phyloP scores from a whole-genome alignment of 2,888 invertebrate species.

The Dicranocentrus wangi region DNA sequence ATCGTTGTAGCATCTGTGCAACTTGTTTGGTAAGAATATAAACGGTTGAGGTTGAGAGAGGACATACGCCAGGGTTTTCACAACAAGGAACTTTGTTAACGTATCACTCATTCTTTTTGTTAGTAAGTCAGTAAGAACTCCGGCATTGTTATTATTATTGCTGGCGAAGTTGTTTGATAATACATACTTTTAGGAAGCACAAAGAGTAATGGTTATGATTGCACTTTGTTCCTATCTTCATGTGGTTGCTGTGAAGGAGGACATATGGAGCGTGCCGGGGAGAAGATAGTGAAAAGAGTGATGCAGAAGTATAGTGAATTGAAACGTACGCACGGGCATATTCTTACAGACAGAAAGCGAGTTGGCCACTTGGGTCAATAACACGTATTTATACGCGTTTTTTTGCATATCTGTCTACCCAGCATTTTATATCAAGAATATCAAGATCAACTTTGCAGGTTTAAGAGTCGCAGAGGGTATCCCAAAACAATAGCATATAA shows the following conservation, averaged over 20 bases:
- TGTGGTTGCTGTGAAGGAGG: conserved; percentile 6
- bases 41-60: no score
- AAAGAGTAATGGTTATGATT: not conserved
- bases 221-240: conserved; percentile 1
- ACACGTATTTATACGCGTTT: conserved; percentile 9
- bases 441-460: not conserved
- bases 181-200: not conserved
- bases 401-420: not conserved
- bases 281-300: conserved; percentile 21
- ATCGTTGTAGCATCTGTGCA: conserved; percentile 24
- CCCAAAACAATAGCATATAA: not conserved
- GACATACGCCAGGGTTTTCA: not conserved
- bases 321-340: not conserved
- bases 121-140: conserved; percentile 31
- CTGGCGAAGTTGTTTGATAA: not conserved
- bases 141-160: conserved; percentile 7
- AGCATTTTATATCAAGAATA: not conserved
- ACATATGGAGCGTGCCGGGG: conserved; percentile 65
- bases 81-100: not conserved
- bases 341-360: not conserved
- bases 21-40: not conserved
- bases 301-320: conserved; percentile 7
- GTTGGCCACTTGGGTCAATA: conserved; percentile 35
- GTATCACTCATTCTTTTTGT: conserved; percentile 18
- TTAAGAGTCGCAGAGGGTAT: not conserved